A percentile compares a stretch with the other conserved stretches of the same genome.
These are phyloP conservation scores for Phalera bucephala DNA, from an alignment of 2,888 invertebrate species.

Conservation along the genomic window DNA sequence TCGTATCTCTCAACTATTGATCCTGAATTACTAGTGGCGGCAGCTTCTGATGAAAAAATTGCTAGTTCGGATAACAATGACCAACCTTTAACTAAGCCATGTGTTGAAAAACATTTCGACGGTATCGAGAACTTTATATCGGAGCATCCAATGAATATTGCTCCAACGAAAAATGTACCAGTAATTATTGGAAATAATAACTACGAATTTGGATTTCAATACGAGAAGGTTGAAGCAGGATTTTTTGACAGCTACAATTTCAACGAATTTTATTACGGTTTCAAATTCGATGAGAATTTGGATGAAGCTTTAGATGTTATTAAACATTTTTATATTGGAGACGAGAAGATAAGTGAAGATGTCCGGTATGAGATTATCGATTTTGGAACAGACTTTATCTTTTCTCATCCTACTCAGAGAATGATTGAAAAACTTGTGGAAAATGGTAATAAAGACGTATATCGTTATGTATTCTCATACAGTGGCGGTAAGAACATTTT, in stretches of 20 bases:
- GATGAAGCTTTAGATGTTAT: background rate
- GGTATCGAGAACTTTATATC: slow-evolving; percentile 17
- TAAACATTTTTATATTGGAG: slow-evolving; percentile 22
- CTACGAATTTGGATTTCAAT: slow-evolving; percentile 2
- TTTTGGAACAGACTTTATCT: slow-evolving; percentile 19
- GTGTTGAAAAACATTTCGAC: slow-evolving; percentile 23
- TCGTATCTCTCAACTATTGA: slow-evolving; percentile 24
- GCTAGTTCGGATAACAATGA: background rate
- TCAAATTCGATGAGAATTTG: background rate
- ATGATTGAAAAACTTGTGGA: slow-evolving; percentile 12
- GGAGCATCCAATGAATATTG: slow-evolving; percentile 19
- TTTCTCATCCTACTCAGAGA: slow-evolving; percentile 14
- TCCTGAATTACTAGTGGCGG: slow-evolving; percentile 11
- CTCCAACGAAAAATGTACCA: slow-evolving; percentile 11
- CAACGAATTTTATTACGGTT: background rate
- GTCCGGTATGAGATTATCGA: slow-evolving; percentile 8
- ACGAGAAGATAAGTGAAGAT: slow-evolving; percentile 6
- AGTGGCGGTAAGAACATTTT: slow-evolving; percentile 15
- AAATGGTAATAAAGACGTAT: slow-evolving; percentile 12
- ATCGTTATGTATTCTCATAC: slow-evolving; percentile 23
- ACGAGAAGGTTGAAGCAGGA: background rate
- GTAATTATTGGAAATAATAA: slow-evolving; percentile 17
- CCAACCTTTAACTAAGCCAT: slow-evolving; percentile 10
- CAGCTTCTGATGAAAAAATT: slow-evolving; percentile 4
- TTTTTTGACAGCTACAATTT: no score